Percentiles rank a stretch among this genome's conserved stretches.
Evolutionary conservation across 2,113 vertebrate genomes (phyloP).

Genomic region (Sitta europaea): DNA sequence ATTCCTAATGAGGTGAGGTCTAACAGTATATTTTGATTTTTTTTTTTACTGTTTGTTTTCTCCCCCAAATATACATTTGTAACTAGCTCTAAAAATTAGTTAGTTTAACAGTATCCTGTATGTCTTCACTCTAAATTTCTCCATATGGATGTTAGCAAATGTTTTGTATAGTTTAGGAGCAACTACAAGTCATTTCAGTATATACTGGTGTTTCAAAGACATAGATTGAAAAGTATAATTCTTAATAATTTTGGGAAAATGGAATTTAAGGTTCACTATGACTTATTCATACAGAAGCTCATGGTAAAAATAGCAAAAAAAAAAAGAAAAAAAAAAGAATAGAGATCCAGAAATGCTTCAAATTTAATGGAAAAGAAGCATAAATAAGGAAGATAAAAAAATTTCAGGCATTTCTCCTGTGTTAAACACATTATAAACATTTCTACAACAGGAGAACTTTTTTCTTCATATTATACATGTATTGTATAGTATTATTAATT

Average conservation of each 20-base stretch:
- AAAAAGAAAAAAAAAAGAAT: not conserved
- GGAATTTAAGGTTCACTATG: not conserved
- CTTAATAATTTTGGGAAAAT: slow-evolving; percentile 34
- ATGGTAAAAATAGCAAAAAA: not conserved
- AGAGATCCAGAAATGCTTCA: not conserved
- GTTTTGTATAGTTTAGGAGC: slow-evolving; percentile 10
- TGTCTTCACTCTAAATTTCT: not conserved
- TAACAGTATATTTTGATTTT: slow-evolving; percentile 48
- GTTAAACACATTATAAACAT: not conserved
- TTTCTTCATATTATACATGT: not conserved
- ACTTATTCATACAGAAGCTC: not conserved
- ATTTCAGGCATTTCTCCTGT: not conserved
- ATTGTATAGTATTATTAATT: not conserved
- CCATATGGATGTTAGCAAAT: not conserved
- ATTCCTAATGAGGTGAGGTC: slow-evolving; percentile 69
- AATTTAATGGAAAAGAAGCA: not conserved
- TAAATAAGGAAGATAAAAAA: slow-evolving; percentile 33
- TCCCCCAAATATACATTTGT: slow-evolving; percentile 44
- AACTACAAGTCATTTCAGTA: not conserved
- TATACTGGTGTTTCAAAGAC: slow-evolving; percentile 18
- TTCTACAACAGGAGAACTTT: slow-evolving; percentile 34
- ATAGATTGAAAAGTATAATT: slow-evolving; percentile 23
- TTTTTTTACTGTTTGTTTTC: slow-evolving; percentile 64
- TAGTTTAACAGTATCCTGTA: not conserved
- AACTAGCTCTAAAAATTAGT: slow-evolving; percentile 18